Evolutionary conservation across 2,113 vertebrate genomes (phyloP), one percentile per base, ranked within the genome.

Genomic region (Ciconia boyciana): DNA sequence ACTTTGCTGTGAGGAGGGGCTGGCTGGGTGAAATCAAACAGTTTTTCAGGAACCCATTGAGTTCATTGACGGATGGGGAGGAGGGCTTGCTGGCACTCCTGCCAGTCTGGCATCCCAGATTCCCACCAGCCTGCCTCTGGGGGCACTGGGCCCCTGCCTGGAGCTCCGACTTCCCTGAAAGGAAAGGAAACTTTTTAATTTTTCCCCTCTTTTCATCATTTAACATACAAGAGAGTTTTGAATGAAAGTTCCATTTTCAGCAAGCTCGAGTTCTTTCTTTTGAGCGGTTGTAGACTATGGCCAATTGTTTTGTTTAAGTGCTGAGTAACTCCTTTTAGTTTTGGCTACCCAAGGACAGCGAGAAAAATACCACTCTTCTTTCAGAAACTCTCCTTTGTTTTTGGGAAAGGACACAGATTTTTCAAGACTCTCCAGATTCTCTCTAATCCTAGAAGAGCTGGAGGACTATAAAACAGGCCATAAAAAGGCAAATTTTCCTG

Each of bases 271-370:
- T 55, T 96, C 25, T 34, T 94, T 85, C 77, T 91, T 97, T 97
- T 94, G 86, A 95, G 80, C 57, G 74, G 55, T 71, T 87, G 17
- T 86, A 86, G 85, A 77, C 69, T 74, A n/a, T 48, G 20, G 57
- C 66, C 24, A 92, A 13, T 69, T 87, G 78, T 94, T 90, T 85
- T 91, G 74, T 68, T 68, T 29, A 57, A 87, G 22, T 70, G 48
- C 77, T 94, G 94, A 96, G 96, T 87, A 97, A 91, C 19, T 94
- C 93, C 12, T 87, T 90, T 78, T 62, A 70, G 57, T 87, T 94
- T 78, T 65, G 76, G 49, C 71, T 93, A 72, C 57, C 19, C 78
- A 86, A 86, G 28, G 46, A 72, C 65, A 92, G 60, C 12, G 32
- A 77, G 89, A 89, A 94, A 95, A 92, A 93, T 46, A 61, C 19